Percentiles rank a stretch among this genome's conserved stretches.
phyloP scores from a whole-genome alignment of 2,113 vertebrate genomes.

The Ahaetulla prasina region DNA sequence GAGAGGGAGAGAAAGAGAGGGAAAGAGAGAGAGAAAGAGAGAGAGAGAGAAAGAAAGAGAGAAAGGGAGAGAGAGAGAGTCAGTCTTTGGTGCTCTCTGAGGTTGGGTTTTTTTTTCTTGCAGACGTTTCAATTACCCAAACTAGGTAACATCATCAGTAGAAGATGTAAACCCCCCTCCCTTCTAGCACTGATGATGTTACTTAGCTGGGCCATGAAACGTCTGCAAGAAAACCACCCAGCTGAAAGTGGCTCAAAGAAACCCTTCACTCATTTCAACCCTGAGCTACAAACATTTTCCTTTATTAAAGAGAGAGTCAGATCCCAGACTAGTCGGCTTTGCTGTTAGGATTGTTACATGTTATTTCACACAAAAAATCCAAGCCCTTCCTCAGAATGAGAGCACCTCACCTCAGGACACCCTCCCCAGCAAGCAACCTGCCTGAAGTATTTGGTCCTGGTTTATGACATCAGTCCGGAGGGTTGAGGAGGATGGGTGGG shows the following conservation, averaged over 20 bases:
- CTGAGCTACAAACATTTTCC: neutral
- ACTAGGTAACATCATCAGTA: neutral
- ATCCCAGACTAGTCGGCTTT: neutral
- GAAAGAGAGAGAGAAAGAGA: too few species aligned
- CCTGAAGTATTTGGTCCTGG: neutral
- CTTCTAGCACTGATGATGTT: neutral
- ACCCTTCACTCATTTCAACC: neutral
- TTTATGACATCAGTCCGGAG: neutral
- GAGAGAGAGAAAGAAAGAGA: too few species aligned
- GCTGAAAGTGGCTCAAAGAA: neutral
- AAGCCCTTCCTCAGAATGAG: neutral
- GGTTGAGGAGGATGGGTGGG: neutral
- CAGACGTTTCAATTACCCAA: neutral
- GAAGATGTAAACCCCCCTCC: neutral
- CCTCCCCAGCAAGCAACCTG: neutral
- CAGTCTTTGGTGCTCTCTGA: neutral
- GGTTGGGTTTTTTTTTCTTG: neutral
- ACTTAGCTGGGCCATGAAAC: neutral
- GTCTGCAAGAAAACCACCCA: neutral
- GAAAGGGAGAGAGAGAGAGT: too few species aligned
- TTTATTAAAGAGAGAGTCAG: neutral
- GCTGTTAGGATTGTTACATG: accelerated
- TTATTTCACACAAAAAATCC: neutral
- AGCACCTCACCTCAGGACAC: neutral
- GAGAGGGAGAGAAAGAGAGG: too few species aligned